phyloP scores from a whole-genome alignment of 2,797 vertebrate genomes.

The Fistularia tabacaria region DNA sequence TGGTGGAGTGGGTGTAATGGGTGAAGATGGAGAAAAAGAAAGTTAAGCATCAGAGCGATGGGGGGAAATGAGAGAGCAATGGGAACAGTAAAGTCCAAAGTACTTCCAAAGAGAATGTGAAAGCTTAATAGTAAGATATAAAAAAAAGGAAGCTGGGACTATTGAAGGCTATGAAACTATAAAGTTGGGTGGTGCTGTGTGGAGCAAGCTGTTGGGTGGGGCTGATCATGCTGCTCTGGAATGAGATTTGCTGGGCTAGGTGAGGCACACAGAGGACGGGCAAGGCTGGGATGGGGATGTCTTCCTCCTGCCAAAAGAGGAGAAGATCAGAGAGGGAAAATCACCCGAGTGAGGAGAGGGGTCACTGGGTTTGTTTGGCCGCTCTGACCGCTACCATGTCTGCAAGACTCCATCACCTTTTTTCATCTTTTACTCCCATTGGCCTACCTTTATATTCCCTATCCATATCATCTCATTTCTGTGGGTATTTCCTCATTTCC shows the following conservation, averaged over 20 bases:
- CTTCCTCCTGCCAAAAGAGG: constrained; percentile 33
- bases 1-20: constrained; percentile 26
- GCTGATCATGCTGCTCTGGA: constrained; percentile 17
- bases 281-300: constrained; percentile 24
- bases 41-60: constrained; percentile 16
- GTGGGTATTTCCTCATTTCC: constrained; percentile 31
- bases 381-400: constrained; percentile 19
- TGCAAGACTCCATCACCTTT: constrained; percentile 27
- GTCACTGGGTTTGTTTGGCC: constrained; percentile 58
- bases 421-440: constrained; percentile 20
- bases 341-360: constrained; percentile 19
- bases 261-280: constrained; percentile 42
- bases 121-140: constrained; percentile 19
- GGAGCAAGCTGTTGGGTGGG: constrained; percentile 16
- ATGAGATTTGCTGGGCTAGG: constrained; percentile 32
- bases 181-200: constrained; percentile 30
- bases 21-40: constrained; percentile 43
- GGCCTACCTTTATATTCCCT: constrained; percentile 22
- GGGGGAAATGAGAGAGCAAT: constrained; percentile 11
- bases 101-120: constrained; percentile 58
- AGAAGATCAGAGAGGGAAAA: constrained; percentile 32
- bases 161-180: constrained; percentile 43
- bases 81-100: constrained; percentile 21
- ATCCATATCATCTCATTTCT: constrained; percentile 23
- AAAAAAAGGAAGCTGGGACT: constrained; percentile 1